Evolutionary conservation across 2,113 vertebrate genomes (phyloP).

Genomic region (Gavialis gangeticus): DNA sequence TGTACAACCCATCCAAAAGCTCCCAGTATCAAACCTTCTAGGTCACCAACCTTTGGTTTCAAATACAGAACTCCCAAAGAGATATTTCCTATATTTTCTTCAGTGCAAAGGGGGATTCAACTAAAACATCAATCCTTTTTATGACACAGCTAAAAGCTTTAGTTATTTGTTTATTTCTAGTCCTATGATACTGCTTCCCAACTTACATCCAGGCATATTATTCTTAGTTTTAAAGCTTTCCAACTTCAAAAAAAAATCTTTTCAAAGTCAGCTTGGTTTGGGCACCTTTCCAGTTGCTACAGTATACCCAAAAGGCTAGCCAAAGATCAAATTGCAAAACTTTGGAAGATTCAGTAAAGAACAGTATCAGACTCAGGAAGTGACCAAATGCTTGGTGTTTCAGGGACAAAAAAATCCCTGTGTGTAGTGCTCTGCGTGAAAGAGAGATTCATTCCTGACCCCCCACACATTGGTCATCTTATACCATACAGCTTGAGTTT

Average conservation of each 20-base stretch:
- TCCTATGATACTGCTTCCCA: slow-evolving; percentile 1
- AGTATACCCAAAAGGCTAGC: slow-evolving; percentile 15
- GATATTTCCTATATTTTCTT: background rate
- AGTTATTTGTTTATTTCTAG: background rate
- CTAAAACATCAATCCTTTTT: background rate
- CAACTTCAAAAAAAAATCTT: slow-evolving; percentile 25
- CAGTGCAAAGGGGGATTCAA: background rate
- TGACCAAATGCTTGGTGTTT: slow-evolving; percentile 57
- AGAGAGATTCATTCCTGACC: slow-evolving; percentile 37
- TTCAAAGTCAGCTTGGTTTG: slow-evolving; percentile 22
- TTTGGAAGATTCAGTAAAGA: slow-evolving; percentile 62
- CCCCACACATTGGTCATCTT: background rate
- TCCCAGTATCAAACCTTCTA: background rate
- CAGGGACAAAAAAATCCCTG: slow-evolving; percentile 47
- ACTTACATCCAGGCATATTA: slow-evolving; percentile 23
- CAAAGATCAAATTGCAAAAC: slow-evolving; percentile 58
- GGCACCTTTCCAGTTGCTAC: slow-evolving; percentile 37
- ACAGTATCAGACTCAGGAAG: slow-evolving; percentile 39
- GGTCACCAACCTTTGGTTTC: background rate
- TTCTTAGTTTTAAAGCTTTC: slow-evolving; percentile 22
- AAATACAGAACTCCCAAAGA: background rate
- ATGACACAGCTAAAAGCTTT: background rate
- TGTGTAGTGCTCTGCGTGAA: background rate
- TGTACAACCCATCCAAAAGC: background rate
- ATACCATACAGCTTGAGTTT: background rate